Evolutionary conservation across 2,888 invertebrate species (phyloP).

Genomic region (Myopa testacea): DNA sequence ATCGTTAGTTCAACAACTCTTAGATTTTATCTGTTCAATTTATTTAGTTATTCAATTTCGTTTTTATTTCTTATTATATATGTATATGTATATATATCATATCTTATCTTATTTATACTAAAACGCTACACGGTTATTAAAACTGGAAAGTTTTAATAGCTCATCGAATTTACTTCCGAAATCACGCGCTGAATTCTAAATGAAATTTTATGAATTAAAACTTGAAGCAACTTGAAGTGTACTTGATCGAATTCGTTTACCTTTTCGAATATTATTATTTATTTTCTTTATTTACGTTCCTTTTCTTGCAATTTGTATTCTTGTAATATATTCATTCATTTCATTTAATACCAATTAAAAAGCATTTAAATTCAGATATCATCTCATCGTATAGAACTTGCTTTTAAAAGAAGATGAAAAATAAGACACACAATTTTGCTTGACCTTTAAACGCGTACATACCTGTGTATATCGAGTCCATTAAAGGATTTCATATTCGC

Average conservation of each 20-base stretch:
- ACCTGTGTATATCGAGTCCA: neutral
- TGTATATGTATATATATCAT: too few species aligned
- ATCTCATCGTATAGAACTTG: neutral
- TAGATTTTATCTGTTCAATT: too few species aligned
- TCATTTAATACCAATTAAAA: neutral
- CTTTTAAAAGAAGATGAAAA: neutral
- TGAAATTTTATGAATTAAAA: conserved; percentile 9
- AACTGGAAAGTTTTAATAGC: neutral
- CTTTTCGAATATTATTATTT: neutral
- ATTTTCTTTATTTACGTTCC: neutral
- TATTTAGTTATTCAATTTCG: neutral
- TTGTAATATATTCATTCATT: neutral
- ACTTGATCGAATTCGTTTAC: neutral
- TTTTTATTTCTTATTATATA: neutral
- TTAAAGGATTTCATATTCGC: neutral
- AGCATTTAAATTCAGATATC: neutral
- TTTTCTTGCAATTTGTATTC: neutral
- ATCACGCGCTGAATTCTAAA: conserved; percentile 52
- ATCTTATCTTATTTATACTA: neutral
- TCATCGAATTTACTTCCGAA: conserved; percentile 35
- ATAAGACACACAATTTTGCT: too few species aligned
- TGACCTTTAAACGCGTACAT: too few species aligned
- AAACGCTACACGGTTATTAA: neutral
- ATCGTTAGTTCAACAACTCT: too few species aligned
- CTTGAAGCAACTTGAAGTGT: neutral